Percentiles rank a stretch among this genome's conserved stretches.
Evolutionary conservation across 1,140 invertebrate genomes (phyloP).

Genomic region (Caenorhabditis latens): DNA sequence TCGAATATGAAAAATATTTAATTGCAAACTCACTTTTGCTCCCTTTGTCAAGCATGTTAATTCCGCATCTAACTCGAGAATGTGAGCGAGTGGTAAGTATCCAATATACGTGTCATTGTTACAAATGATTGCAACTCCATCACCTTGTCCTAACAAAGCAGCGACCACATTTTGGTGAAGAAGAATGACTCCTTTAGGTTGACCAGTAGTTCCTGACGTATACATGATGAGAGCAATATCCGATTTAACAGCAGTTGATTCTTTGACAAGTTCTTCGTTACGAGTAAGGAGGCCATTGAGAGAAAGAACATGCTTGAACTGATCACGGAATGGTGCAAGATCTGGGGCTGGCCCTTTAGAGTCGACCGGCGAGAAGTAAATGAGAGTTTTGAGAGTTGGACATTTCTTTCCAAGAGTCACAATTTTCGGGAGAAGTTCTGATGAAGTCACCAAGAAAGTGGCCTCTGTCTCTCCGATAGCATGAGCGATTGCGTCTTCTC

Average conservation of each 20-base stretch:
- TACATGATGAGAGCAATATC: slow-evolving; percentile 60
- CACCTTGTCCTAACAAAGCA: slow-evolving; percentile 48
- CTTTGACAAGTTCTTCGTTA: slow-evolving; percentile 1
- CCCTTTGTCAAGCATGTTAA: slow-evolving; percentile 57
- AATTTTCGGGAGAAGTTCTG: slow-evolving; percentile 60
- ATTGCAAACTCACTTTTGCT: slow-evolving; percentile 9
- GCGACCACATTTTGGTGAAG: slow-evolving; percentile 78
- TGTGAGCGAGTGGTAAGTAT: slow-evolving; percentile 64
- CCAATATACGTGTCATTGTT: slow-evolving; percentile 62
- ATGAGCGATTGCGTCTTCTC: slow-evolving; percentile 81
- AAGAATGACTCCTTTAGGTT: slow-evolving; percentile 75
- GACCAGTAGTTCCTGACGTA: slow-evolving; percentile 56
- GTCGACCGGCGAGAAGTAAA: slow-evolving; percentile 61
- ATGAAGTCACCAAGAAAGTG: slow-evolving; percentile 61
- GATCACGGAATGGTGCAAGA: slow-evolving; percentile 15
- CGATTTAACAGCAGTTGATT: slow-evolving; percentile 44
- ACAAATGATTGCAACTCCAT: slow-evolving; percentile 61
- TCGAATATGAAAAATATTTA: not conserved
- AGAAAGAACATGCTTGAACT: slow-evolving; percentile 61
- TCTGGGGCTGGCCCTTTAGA: slow-evolving; percentile 28
- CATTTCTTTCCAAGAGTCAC: slow-evolving; percentile 60
- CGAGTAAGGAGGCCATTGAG: slow-evolving; percentile 33
- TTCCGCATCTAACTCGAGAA: slow-evolving; percentile 63
- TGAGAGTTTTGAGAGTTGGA: slow-evolving; percentile 56
- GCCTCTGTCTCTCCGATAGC: slow-evolving; percentile 62